Percentiles rank a stretch among this genome's conserved stretches.
Conservation (phyloP, 2,888 invertebrate species). For the Scaptomyza parva region DNA sequence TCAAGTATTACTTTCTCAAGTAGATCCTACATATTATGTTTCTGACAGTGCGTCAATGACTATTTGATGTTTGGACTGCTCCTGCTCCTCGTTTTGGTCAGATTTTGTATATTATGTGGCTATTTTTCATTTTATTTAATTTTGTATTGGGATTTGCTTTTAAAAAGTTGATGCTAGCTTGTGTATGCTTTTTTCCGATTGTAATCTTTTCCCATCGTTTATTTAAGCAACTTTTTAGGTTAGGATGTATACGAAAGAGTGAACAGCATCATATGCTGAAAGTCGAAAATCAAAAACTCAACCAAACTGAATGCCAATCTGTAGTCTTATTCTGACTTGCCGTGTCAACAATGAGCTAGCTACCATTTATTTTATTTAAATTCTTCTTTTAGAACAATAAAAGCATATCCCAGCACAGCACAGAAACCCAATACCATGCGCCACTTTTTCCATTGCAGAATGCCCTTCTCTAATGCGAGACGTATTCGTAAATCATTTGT, state of each 20-base stretch:
- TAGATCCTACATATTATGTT: too few species aligned
- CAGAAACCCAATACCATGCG: not conserved
- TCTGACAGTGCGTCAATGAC: conserved; percentile 73
- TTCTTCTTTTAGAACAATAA: conserved; percentile 49
- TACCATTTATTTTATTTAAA: conserved; percentile 61
- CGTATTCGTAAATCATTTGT: conserved; percentile 76
- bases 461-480: conserved; percentile 42
- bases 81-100: conserved; percentile 61
- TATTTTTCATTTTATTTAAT: conserved; percentile 1
- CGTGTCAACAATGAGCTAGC: conserved; percentile 73
- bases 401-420: conserved; percentile 13
- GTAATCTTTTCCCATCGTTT: conserved; percentile 56
- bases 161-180: conserved; percentile 59
- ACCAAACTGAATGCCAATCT: conserved; percentile 20
- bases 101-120: conserved; percentile 71
- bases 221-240: conserved; percentile 80
- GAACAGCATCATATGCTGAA: conserved; percentile 23
- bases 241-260: conserved; percentile 37
- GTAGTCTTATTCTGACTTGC: conserved; percentile 31
- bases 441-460: not conserved
- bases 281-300: conserved; percentile 7
- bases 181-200: conserved; percentile 23
- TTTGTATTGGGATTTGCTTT: conserved; percentile 44
- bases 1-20: too few species aligned
- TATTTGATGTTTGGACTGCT: conserved; percentile 31